These are phyloP conservation scores for Troides helena DNA, from an alignment of 2,888 invertebrate genomes.

Conservation along the genomic window DNA sequence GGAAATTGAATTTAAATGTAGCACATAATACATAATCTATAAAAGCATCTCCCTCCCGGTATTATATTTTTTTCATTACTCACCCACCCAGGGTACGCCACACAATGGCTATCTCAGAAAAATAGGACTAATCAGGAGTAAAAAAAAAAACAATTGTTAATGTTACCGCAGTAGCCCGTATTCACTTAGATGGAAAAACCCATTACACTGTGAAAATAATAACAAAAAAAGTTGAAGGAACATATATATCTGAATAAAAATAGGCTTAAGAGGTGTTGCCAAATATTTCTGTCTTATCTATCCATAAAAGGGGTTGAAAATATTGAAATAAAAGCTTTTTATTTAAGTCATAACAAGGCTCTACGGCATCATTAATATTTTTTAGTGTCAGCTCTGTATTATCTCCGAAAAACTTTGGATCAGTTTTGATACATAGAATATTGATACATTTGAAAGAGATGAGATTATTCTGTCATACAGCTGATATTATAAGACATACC, in stretches of 20 bases:
- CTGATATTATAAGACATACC: too few relatives aligned
- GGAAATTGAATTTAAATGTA: conserved; percentile 3
- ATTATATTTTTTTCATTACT: conserved; percentile 15
- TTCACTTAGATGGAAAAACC: conserved; percentile 2
- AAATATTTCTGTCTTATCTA: too few relatives aligned
- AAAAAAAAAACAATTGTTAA: conserved; percentile 2
- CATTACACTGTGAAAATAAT: conserved; percentile 1
- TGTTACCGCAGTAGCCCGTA: not conserved
- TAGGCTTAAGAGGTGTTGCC: too few relatives aligned
- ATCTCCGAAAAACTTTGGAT: too few relatives aligned
- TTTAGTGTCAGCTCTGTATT: too few relatives aligned
- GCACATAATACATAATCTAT: not conserved
- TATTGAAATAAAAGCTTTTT: too few relatives aligned
- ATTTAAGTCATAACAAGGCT: too few relatives aligned
- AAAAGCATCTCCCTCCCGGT: not conserved
- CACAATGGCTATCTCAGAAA: conserved; percentile 20
- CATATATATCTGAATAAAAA: not conserved
- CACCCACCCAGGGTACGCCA: conserved; percentile 4
- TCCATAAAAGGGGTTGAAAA: too few relatives aligned
- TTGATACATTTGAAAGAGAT: too few relatives aligned
- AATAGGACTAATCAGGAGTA: conserved; percentile 8
- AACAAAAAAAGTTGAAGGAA: not conserved
- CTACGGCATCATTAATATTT: too few relatives aligned
- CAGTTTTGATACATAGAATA: too few relatives aligned
- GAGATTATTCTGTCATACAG: too few relatives aligned